Evolutionary conservation across 1,140 invertebrate species (phyloP).

Genomic region (Dermatophagoides farinae): DNA sequence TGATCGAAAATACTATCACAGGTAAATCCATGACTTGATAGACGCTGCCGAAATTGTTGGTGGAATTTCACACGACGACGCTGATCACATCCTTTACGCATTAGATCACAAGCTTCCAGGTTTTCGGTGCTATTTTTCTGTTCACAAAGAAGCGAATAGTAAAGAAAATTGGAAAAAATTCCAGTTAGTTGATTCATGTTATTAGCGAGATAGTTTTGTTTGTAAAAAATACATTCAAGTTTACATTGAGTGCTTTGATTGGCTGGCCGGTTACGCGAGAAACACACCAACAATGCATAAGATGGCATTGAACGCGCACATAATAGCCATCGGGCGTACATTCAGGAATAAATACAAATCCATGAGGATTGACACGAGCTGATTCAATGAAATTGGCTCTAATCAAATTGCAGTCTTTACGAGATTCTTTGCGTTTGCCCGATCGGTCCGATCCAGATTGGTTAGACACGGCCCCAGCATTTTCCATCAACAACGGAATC

Average conservation of each 20-base stretch:
- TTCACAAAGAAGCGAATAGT: background rate
- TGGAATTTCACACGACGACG: conserved; percentile 3
- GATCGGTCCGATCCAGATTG: background rate
- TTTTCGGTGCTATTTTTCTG: background rate
- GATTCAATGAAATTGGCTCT: background rate
- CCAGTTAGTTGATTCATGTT: background rate
- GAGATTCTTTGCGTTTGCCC: background rate
- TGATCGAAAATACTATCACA: conserved; percentile 2
- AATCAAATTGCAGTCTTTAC: background rate
- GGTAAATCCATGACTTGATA: background rate
- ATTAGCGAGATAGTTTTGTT: background rate
- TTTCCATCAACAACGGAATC: background rate
- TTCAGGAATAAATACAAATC: background rate
- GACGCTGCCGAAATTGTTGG: background rate
- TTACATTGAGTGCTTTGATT: background rate
- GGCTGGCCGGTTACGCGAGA: background rate
- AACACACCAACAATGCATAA: conserved; percentile 9
- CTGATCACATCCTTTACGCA: conserved; percentile 3
- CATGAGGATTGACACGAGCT: background rate
- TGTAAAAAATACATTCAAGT: background rate
- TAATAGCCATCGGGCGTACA: conserved; percentile 9
- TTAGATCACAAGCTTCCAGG: background rate
- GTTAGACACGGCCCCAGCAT: background rate
- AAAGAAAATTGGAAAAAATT: background rate
- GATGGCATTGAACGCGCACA: background rate